These are phyloP conservation scores for Paraescarpia echinospica DNA, from an alignment of 1,140 invertebrate species.

Conservation along the genomic window DNA sequence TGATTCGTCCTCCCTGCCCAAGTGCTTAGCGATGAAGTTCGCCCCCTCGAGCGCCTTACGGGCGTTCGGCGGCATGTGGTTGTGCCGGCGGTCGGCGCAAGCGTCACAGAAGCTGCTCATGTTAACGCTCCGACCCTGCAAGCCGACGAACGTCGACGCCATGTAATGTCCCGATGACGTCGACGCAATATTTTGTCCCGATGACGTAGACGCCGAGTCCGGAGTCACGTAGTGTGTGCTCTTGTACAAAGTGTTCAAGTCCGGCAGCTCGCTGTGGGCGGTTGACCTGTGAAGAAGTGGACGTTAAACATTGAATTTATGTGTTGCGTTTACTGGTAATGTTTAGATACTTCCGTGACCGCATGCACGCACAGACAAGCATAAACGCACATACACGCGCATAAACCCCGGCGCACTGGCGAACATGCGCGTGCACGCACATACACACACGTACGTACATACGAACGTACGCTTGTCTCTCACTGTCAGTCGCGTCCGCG, in stretches of 20 bases:
- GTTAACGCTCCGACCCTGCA: background rate
- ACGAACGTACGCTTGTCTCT: background rate
- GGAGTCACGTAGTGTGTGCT: conserved; percentile 9
- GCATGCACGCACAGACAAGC: too few relatives aligned
- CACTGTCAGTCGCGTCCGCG: too few relatives aligned
- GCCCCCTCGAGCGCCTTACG: conserved; percentile 19
- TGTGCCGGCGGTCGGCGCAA: background rate
- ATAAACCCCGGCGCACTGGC: too few relatives aligned
- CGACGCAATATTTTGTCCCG: background rate
- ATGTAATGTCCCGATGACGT: conserved; percentile 5
- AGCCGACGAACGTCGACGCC: background rate
- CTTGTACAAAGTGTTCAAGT: conserved; percentile 27
- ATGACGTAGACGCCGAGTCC: background rate
- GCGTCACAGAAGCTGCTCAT: conserved; percentile 20
- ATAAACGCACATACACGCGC: too few relatives aligned
- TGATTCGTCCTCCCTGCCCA: conserved; percentile 5
- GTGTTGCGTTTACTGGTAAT: too few relatives aligned
- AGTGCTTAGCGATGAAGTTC: conserved; percentile 21
- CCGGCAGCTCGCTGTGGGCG: conserved; percentile 27
- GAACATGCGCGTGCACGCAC: background rate
- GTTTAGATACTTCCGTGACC: too few relatives aligned
- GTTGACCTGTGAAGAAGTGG: background rate
- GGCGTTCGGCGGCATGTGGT: conserved; percentile 12
- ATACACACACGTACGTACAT: background rate
- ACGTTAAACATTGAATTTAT: too few relatives aligned